phyloP scores from a whole-genome alignment of 2,888 invertebrate genomes.

The Aquatica leii region DNA sequence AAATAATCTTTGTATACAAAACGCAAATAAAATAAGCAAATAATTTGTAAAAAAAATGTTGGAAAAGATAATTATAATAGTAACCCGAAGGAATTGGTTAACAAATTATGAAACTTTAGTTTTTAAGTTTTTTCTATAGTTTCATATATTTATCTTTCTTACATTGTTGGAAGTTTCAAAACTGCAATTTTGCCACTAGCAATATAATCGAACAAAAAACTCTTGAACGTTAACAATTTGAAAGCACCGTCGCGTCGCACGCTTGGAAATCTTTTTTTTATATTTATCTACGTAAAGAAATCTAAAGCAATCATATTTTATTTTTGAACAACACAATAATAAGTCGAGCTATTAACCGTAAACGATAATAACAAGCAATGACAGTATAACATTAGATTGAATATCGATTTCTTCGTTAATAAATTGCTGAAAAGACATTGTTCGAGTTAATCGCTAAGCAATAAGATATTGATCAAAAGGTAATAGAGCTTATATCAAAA shows the following conservation, averaged over 20 bases:
- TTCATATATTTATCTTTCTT: slow-evolving; percentile 22
- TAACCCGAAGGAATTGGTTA: no score
- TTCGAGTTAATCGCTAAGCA: slow-evolving; percentile 31
- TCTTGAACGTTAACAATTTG: slow-evolving; percentile 23
- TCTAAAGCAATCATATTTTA: slow-evolving; percentile 29
- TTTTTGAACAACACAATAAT: slow-evolving; percentile 26
- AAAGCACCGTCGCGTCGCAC: not conserved
- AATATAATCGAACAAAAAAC: slow-evolving; percentile 19
- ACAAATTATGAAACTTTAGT: slow-evolving; percentile 2
- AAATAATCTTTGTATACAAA: no score
- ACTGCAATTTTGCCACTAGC: slow-evolving; percentile 21
- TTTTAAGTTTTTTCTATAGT: slow-evolving; percentile 17
- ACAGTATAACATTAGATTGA: slow-evolving; percentile 28
- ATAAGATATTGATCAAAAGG: slow-evolving; percentile 27
- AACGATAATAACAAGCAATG: slow-evolving; percentile 36
- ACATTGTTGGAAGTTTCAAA: slow-evolving; percentile 22
- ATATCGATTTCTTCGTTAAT: slow-evolving; percentile 32
- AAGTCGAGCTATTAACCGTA: slow-evolving; percentile 30
- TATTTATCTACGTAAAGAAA: slow-evolving; percentile 24
- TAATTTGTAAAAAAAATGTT: no score
- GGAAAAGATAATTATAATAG: no score
- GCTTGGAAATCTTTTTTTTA: slow-evolving; percentile 10
- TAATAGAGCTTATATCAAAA: slow-evolving; percentile 27
- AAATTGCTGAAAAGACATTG: slow-evolving; percentile 29
- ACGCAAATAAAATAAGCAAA: no score